A percentile compares a stretch with the other conserved stretches of the same genome.
Evolutionary conservation across 35 echinoderm and acorn worm species (phyloP).

Genomic region (Amphiura filiformis): DNA sequence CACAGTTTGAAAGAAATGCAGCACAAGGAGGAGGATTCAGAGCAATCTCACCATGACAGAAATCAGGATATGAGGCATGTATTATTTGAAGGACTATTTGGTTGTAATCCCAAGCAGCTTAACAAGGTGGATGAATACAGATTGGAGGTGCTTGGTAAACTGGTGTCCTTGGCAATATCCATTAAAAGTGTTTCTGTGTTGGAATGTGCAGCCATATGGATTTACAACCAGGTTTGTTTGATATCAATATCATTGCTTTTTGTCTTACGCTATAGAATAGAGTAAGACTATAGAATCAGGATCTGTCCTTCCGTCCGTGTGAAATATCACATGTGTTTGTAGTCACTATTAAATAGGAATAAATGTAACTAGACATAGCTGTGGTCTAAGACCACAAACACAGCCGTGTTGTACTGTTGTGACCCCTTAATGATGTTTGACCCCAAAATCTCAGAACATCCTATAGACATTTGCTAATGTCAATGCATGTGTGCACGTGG

Average conservation of each 20-base stretch:
- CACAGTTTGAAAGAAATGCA: not conserved
- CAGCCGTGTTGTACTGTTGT: too few species aligned
- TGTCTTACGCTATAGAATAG: too few species aligned
- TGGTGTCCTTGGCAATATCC: slow-evolving; percentile 45
- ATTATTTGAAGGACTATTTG: slow-evolving; percentile 50
- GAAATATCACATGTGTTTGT: not conserved
- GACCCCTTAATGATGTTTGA: too few species aligned
- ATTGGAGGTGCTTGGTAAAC: slow-evolving; percentile 28
- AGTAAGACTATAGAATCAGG: not conserved
- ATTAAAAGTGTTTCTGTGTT: slow-evolving; percentile 30
- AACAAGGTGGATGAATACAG: slow-evolving; percentile 34
- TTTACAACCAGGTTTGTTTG: slow-evolving; percentile 52
- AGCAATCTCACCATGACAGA: slow-evolving; percentile 27
- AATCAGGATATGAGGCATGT: slow-evolving; percentile 49
- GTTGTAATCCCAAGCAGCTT: slow-evolving; percentile 35
- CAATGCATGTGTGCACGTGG: not conserved
- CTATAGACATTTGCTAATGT: too few species aligned
- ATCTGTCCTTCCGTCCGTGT: not conserved
- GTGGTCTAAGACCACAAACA: too few species aligned
- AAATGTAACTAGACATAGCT: too few species aligned
- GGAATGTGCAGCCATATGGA: slow-evolving; percentile 51
- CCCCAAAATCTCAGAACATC: too few species aligned
- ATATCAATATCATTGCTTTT: not conserved
- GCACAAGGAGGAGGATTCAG: not conserved
- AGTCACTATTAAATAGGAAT: too few species aligned